Conservation (phyloP, 1,140 invertebrate genomes). For the Drosophila athabasca region DNA sequence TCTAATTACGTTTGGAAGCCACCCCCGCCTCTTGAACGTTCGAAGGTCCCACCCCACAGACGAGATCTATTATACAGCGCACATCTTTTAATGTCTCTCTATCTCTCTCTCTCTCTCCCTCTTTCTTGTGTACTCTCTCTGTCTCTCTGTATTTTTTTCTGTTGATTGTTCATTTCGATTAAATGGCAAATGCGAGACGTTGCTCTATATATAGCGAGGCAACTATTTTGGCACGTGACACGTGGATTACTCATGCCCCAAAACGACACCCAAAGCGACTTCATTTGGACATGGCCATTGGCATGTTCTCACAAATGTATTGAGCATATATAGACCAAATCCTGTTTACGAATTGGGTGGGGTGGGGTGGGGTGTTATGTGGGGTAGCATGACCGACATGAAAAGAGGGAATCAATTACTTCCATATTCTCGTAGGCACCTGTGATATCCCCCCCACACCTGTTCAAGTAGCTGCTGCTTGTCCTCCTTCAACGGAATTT, state of each 20-base stretch:
- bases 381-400: too few relatives aligned
- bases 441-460: not conserved
- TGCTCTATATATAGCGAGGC: constrained; percentile 60
- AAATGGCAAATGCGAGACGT: constrained; percentile 46
- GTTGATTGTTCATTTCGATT: constrained; percentile 30
- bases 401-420: not conserved
- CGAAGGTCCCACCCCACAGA: constrained; percentile 20
- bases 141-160: constrained; percentile 5
- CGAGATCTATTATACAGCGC: constrained; percentile 41
- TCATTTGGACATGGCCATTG: too few relatives aligned
- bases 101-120: constrained; percentile 15
- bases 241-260: constrained; percentile 51
- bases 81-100: constrained; percentile 30
- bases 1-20: too few relatives aligned
- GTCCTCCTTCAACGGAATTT: constrained; percentile 42
- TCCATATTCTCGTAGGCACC: not conserved
- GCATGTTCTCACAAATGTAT: too few relatives aligned
- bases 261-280: too few relatives aligned
- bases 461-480: constrained; percentile 8
- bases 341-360: too few relatives aligned
- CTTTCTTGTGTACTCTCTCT: constrained; percentile 4
- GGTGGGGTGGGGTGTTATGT: too few relatives aligned
- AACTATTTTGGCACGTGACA: constrained; percentile 61
- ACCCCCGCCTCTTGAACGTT: constrained; percentile 5
- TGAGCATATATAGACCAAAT: too few relatives aligned